A percentile compares a stretch with the other conserved stretches of the same genome.
phyloP scores from a whole-genome alignment of 2,797 vertebrate species.

The Carduelis carduelis region DNA sequence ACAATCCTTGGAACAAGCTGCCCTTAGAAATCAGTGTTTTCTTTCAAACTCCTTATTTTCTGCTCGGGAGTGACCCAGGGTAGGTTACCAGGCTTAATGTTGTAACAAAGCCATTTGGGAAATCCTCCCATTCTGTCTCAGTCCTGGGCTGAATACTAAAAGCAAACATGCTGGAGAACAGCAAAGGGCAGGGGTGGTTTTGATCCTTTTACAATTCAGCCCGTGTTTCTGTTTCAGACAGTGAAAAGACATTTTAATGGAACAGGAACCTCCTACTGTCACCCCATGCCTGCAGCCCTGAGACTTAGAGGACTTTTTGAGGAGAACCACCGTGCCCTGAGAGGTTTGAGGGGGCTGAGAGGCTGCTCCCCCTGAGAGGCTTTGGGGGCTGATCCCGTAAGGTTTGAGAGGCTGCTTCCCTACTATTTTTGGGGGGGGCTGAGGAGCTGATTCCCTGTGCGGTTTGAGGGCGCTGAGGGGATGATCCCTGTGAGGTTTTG shows the following conservation, averaged over 20 bases:
- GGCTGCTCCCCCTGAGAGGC: background rate
- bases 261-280: background rate
- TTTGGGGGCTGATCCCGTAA: background rate
- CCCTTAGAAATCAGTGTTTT: background rate
- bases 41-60: background rate
- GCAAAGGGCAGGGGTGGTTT: background rate
- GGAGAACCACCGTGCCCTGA: background rate
- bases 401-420: background rate
- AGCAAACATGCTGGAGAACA: background rate
- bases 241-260: background rate
- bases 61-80: background rate
- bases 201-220: background rate
- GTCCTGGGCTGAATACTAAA: background rate
- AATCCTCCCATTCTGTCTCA: background rate
- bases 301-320: background rate
- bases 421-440: background rate
- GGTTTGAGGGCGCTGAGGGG: background rate
- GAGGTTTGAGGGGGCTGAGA: background rate
- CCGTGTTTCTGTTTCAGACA: background rate
- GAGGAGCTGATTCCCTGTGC: background rate
- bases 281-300: background rate
- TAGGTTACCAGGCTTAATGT: background rate
- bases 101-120: slow-evolving; percentile 7
- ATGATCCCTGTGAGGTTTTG: background rate
- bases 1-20: background rate